phyloP scores from a whole-genome alignment of 1,140 invertebrate species.

The Watersipora subatra region DNA sequence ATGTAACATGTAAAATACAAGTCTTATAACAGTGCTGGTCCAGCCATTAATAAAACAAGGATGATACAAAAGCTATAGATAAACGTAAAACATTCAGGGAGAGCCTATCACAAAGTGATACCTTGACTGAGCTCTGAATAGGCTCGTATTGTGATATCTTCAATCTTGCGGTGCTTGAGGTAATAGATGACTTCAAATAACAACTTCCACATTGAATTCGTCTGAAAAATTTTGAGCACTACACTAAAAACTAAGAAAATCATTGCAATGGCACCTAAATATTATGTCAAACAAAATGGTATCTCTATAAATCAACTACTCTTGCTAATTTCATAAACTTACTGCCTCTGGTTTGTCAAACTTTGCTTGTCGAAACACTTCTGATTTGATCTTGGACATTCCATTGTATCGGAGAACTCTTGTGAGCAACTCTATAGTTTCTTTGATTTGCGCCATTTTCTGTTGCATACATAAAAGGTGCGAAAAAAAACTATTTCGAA shows the following conservation, averaged over 20 bases:
- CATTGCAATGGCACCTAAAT: no score
- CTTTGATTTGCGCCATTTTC: conserved; percentile 12
- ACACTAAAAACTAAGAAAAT: not conserved
- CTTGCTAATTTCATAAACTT: no score
- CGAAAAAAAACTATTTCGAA: no score
- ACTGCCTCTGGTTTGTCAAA: conserved; percentile 23
- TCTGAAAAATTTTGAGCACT: conserved; percentile 12
- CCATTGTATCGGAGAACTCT: conserved; percentile 20
- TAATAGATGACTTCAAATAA: conserved; percentile 26
- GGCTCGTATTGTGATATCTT: conserved; percentile 19
- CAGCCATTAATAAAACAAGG: no score
- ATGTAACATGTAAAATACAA: no score
- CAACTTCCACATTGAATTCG: conserved; percentile 18
- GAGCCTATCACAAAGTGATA: no score
- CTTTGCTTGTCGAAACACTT: conserved; percentile 22
- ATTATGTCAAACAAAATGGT: no score
- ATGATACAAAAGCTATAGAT: no score
- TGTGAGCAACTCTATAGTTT: conserved; percentile 20
- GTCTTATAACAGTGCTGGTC: no score
- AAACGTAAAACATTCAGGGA: no score
- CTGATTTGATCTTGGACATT: conserved; percentile 17
- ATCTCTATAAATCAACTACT: no score
- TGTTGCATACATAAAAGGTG: no score
- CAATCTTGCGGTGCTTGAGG: conserved; percentile 18
- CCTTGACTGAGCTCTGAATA: conserved; percentile 15